Conservation (phyloP, 2,888 invertebrate species). For the Neelides folsomi region DNA sequence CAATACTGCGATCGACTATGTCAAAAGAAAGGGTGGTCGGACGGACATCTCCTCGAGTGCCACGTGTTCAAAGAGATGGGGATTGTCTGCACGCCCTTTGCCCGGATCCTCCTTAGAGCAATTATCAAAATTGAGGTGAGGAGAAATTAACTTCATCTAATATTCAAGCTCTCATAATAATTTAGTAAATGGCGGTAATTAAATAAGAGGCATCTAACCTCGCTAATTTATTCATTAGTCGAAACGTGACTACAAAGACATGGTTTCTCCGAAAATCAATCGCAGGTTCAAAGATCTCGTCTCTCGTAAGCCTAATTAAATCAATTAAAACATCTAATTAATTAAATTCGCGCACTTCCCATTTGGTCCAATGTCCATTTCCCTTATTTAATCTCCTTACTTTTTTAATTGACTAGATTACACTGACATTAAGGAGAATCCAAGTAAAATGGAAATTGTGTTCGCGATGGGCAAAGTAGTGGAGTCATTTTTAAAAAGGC, state of each 20-base stretch:
- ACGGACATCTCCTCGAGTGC: slow-evolving; percentile 69
- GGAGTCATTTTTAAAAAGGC: slow-evolving; percentile 45
- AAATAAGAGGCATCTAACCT: not conserved
- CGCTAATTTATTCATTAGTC: slow-evolving; percentile 3
- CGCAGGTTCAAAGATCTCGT: slow-evolving; percentile 67
- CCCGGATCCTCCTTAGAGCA: slow-evolving; percentile 61
- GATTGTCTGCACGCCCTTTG: slow-evolving; percentile 57
- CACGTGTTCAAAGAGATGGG: slow-evolving; percentile 35
- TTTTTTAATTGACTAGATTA: slow-evolving; percentile 50
- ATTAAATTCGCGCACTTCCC: not conserved
- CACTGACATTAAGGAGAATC: slow-evolving; percentile 61
- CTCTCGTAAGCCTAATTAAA: slow-evolving; percentile 58
- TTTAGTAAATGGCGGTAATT: not conserved
- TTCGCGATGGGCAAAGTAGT: slow-evolving; percentile 57
- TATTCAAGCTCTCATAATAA: not conserved
- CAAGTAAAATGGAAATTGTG: slow-evolving; percentile 64
- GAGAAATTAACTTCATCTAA: not conserved
- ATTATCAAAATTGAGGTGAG: slow-evolving; percentile 49
- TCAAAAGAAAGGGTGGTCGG: slow-evolving; percentile 65
- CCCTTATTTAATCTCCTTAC: slow-evolving; percentile 5
- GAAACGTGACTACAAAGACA: slow-evolving; percentile 21
- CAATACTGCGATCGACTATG: slow-evolving; percentile 69
- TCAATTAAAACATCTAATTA: slow-evolving; percentile 1
- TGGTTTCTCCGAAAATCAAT: slow-evolving; percentile 20
- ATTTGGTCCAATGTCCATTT: not conserved